These are phyloP conservation scores for Rhinogobius similis DNA, from an alignment of 2,113 vertebrate genomes.

Conservation along the genomic window DNA sequence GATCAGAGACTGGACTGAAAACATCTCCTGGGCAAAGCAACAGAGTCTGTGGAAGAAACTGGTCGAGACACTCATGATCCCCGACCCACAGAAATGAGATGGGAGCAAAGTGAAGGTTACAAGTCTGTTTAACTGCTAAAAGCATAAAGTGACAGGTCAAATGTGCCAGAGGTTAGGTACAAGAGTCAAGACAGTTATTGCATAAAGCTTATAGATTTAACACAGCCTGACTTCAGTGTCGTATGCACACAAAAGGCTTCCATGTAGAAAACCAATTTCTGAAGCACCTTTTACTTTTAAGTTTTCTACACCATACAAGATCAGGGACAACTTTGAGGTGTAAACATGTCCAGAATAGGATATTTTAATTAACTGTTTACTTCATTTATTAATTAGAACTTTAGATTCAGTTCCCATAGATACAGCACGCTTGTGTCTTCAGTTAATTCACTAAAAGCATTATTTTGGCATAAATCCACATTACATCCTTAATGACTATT, in stretches of 20 bases:
- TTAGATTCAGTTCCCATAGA: background rate
- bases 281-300: background rate
- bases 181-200: background rate
- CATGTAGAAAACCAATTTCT: background rate
- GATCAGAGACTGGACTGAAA: too few species aligned
- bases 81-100: too few species aligned
- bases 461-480: background rate
- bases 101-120: too few species aligned
- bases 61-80: too few species aligned
- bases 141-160: background rate
- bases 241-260: background rate
- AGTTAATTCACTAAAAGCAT: background rate
- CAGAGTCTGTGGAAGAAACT: too few species aligned
- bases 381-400: background rate
- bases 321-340: background rate
- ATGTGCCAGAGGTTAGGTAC: background rate
- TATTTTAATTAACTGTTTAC: background rate
- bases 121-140: background rate
- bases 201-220: background rate
- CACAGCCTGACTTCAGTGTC: background rate
- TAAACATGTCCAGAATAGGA: background rate
- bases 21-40: too few species aligned
- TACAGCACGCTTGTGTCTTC: background rate
- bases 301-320: background rate
- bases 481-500: background rate